Conservation (phyloP, 2,888 invertebrate genomes). For the Clostera curtula region DNA sequence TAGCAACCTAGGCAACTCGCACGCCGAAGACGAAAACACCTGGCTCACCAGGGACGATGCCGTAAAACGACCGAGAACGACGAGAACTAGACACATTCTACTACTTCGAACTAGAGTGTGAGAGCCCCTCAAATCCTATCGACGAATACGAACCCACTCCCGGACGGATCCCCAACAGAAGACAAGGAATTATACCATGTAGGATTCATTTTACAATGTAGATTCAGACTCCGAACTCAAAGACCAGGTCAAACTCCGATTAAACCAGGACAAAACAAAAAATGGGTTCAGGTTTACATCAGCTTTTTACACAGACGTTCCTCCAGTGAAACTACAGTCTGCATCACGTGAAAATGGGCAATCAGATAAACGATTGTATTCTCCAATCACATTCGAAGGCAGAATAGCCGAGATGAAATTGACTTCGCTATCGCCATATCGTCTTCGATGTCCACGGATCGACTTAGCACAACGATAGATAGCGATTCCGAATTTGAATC, state of each 20-base stretch:
- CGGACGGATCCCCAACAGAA: constrained; percentile 66
- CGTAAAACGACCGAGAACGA: constrained; percentile 31
- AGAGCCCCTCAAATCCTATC: constrained; percentile 81
- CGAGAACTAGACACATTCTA: constrained; percentile 76
- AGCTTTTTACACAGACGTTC: constrained; percentile 52
- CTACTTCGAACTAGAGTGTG: constrained; percentile 78
- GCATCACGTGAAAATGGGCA: constrained; percentile 60
- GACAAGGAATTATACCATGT: constrained; percentile 74
- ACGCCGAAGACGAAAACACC: constrained; percentile 55
- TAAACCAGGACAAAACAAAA: constrained; percentile 62
- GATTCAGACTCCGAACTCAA: constrained; percentile 59
- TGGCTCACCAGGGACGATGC: constrained; percentile 50
- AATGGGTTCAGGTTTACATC: constrained; percentile 67
- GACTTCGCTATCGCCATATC: no score
- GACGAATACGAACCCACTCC: constrained; percentile 72
- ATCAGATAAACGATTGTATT: constrained; percentile 53
- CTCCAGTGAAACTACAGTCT: constrained; percentile 61
- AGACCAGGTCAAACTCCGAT: constrained; percentile 42
- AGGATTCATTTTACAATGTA: constrained; percentile 71
- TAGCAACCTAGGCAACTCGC: constrained; percentile 78
- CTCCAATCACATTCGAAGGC: constrained; percentile 67
- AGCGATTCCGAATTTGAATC: constrained; percentile 69
- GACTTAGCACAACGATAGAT: constrained; percentile 40
- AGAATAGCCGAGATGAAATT: constrained; percentile 56
- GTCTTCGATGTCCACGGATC: no score